Evolutionary conservation across 64 coral and sea anemone genomes (phyloP), one percentile per base, ranked within the genome.

Genomic region (Anthopleura sola): DNA sequence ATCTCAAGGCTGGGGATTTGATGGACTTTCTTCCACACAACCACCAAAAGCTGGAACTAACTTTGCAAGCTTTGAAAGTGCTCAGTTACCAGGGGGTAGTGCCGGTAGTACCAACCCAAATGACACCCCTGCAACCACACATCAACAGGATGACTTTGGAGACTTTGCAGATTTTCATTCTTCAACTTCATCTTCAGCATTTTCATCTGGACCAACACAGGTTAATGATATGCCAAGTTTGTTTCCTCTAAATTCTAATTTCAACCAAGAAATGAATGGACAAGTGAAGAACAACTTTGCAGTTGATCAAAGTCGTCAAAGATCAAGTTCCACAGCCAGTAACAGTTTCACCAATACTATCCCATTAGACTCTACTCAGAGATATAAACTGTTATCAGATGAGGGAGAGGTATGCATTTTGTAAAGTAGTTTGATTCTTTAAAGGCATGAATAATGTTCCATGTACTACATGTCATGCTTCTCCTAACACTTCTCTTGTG

Each of bases 301-400:
- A 15, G 50, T 53, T 44, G 76, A 79, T 47, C 36, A 79, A 3
- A 77, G 36, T 23, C 81, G 71, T 10, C 47, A 68, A 76, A 32
- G 71, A 23, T 36, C 66, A 11, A 77, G 80, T 23, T 44, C 86
- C 69, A 53, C 80, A 49, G 82, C 86, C 62, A 74, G 68, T 82
- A 71, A 71, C 57, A 86, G 57, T 80, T 84, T 90, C 34, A 92
- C 88, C 17, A 89, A 68, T 33, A 78, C 90, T 82, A 90, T 96
- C 44, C 91, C 94, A 26, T 26, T 96, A 62, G 94, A 96, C 71
- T 89, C 94, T 29, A 84, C 87, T 48, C 86, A 96, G 55, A 83
- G 94, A 60, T 96, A 96, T 24, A 96, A 96, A 58, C 55, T 88
- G 51, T 46, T 96, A 34, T 96, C 90, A 79, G 78, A 80, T 84